Evolutionary conservation across 2,113 vertebrate species (phyloP).

Genomic region (Poeciliopsis prolifica): DNA sequence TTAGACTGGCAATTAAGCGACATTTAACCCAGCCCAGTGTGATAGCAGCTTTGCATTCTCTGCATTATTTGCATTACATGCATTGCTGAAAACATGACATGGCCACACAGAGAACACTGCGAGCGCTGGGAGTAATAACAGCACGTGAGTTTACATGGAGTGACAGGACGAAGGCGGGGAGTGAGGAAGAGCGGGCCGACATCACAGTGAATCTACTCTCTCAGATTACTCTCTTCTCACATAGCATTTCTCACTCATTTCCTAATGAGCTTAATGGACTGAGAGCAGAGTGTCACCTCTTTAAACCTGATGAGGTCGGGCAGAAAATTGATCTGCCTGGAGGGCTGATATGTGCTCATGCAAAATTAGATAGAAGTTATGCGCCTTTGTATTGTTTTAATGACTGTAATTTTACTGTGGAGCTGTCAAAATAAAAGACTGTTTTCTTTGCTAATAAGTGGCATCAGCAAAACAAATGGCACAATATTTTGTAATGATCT

Average conservation of each 20-base stretch:
- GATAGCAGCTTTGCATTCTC: not conserved
- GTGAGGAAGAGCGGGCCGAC: constrained; percentile 4
- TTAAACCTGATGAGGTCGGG: constrained; percentile 69
- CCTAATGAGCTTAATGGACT: constrained; percentile 76
- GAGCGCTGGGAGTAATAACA: constrained; percentile 19
- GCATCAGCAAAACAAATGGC: not conserved
- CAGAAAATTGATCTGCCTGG: constrained; percentile 70
- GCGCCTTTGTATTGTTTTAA: constrained; percentile 7
- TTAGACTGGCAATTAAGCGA: not conserved
- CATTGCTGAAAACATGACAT: not conserved
- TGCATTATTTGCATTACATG: not conserved
- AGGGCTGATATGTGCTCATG: constrained; percentile 59
- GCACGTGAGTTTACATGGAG: constrained; percentile 15
- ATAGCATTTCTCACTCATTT: constrained; percentile 61
- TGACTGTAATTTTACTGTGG: not conserved
- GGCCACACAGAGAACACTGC: constrained; percentile 15
- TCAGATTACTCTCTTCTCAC: constrained; percentile 66
- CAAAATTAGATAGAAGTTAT: constrained; percentile 46
- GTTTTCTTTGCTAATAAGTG: not conserved
- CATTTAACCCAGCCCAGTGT: not conserved
- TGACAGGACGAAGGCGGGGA: constrained; percentile 24
- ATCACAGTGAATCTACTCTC: constrained; percentile 25
- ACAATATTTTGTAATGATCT: not conserved
- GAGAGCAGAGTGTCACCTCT: constrained; percentile 69
- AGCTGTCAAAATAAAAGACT: not conserved